These are phyloP conservation scores for Scaptomyza polygonia DNA, from an alignment of 2,888 invertebrate species.

Conservation along the genomic window DNA sequence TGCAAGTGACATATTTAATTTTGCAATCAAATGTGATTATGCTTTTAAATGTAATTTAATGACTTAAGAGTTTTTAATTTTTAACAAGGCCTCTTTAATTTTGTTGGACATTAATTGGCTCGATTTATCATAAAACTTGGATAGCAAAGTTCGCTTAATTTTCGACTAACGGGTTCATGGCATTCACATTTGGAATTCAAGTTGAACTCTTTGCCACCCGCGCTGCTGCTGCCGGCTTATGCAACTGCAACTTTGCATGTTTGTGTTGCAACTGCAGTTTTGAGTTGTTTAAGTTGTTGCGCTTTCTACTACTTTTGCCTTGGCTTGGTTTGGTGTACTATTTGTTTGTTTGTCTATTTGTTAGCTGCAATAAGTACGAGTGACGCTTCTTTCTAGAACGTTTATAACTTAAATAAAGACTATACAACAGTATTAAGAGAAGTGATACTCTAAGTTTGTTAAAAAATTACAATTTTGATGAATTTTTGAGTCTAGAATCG, in stretches of 20 bases:
- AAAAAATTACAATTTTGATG: too few relatives aligned
- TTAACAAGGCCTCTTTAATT: background rate
- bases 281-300: conserved; percentile 1
- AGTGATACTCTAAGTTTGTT: too few relatives aligned
- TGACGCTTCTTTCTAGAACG: too few relatives aligned
- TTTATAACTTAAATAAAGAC: background rate
- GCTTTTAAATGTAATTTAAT: background rate
- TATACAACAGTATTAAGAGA: too few relatives aligned
- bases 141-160: conserved; percentile 18
- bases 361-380: background rate
- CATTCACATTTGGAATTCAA: conserved; percentile 41
- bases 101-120: background rate
- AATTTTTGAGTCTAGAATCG: too few relatives aligned
- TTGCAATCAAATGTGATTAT: background rate
- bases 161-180: conserved; percentile 26
- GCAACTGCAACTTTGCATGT: conserved; percentile 2
- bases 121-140: conserved; percentile 11
- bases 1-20: background rate
- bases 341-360: background rate
- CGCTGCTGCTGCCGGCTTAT: conserved; percentile 2
- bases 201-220: background rate
- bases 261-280: background rate
- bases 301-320: background rate
- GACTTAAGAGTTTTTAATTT: background rate
- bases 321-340: background rate